Conservation (phyloP, 1,140 invertebrate species). For the Microplitis mediator region DNA sequence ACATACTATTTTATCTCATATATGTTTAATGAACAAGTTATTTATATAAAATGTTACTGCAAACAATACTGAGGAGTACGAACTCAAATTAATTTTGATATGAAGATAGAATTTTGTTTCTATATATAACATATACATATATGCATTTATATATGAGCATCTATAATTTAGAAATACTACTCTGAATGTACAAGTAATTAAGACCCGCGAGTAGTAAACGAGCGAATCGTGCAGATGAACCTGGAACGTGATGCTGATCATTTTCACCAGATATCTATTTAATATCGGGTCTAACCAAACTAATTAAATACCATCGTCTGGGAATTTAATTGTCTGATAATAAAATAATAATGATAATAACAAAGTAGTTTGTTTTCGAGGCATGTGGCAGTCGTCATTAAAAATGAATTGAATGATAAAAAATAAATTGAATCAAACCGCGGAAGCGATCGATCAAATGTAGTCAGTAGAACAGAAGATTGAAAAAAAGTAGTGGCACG, state of each 20-base stretch:
- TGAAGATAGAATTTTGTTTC: no score
- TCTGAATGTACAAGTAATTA: slow-evolving; percentile 49
- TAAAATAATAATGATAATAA: slow-evolving; percentile 13
- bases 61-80: no score
- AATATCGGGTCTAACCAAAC: slow-evolving; percentile 37
- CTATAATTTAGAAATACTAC: slow-evolving; percentile 36
- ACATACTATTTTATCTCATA: no score
- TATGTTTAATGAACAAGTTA: no score
- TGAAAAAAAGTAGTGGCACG: neutral
- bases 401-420: slow-evolving; percentile 4
- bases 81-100: no score
- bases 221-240: slow-evolving; percentile 44
- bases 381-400: no score
- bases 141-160: slow-evolving; percentile 22
- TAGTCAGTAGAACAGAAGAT: slow-evolving; percentile 7
- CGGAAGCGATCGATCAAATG: slow-evolving; percentile 35
- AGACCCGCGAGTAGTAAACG: slow-evolving; percentile 46
- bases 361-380: no score
- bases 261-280: slow-evolving; percentile 46
- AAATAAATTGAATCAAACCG: slow-evolving; percentile 22
- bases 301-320: slow-evolving; percentile 17
- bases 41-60: no score
- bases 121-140: no score
- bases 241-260: slow-evolving; percentile 46
- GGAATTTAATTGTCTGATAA: slow-evolving; percentile 18